Conservation (phyloP, 2,113 vertebrate species). For the Orthonyx spaldingii region DNA sequence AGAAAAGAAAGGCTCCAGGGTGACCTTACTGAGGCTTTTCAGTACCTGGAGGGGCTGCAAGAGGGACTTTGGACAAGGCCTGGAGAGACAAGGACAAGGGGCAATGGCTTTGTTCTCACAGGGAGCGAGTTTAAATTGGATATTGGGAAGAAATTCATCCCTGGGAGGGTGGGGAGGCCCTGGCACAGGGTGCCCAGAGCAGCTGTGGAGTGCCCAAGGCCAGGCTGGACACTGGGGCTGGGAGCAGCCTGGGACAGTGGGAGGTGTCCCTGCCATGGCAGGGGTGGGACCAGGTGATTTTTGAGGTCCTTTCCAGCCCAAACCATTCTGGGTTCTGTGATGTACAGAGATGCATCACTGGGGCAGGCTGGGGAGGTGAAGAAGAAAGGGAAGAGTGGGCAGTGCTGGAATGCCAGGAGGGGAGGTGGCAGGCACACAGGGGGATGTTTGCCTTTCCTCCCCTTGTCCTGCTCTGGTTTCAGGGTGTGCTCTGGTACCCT, state of each 20-base stretch:
- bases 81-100: background rate
- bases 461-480: background rate
- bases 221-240: rapidly evolving
- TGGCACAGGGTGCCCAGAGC: background rate
- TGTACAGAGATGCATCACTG: background rate
- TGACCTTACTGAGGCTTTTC: background rate
- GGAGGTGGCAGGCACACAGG: too few species aligned
- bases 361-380: background rate
- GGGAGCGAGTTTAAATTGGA: background rate
- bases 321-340: background rate
- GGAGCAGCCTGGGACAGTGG: background rate
- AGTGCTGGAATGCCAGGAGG: background rate
- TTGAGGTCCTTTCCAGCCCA: background rate
- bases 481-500: background rate
- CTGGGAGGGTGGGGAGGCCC: rapidly evolving
- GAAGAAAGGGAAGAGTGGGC: background rate
- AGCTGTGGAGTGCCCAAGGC: background rate
- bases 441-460: background rate
- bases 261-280: background rate
- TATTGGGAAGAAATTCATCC: background rate
- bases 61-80: background rate
- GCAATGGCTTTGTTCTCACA: too few species aligned
- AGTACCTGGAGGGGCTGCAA: background rate
- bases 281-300: background rate
- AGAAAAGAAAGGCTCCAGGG: background rate